Evolutionary conservation across 2,113 vertebrate species (phyloP).

Genomic region (Mystacornis crossleyi): DNA sequence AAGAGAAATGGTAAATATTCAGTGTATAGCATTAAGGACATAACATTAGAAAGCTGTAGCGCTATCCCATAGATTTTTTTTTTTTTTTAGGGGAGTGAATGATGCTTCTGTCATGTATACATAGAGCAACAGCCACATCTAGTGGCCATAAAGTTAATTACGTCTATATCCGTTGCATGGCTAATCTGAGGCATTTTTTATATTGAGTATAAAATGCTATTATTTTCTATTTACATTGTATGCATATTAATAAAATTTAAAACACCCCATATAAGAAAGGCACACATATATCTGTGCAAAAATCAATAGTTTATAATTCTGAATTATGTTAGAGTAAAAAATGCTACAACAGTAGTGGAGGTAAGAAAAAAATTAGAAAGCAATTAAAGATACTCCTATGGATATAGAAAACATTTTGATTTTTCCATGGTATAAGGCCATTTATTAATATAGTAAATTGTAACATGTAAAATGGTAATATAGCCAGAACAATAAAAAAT

Average conservation of each 20-base stretch:
- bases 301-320: not conserved
- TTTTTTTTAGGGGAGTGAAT: not conserved
- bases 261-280: not conserved
- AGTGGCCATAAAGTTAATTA: not conserved
- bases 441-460: not conserved
- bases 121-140: constrained; percentile 42
- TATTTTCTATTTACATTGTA: not conserved
- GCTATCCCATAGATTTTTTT: not conserved
- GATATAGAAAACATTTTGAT: not conserved
- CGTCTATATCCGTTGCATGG: not conserved
- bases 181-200: not conserved
- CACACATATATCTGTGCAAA: not conserved
- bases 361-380: not conserved
- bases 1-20: not conserved
- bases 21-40: not conserved
- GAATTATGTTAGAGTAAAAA: not conserved
- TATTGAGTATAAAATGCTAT: not conserved
- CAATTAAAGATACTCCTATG: not conserved
- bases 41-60: not conserved
- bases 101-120: not conserved
- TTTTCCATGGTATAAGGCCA: not conserved
- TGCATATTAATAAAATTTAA: not conserved
- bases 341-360: not conserved
- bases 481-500: not conserved
- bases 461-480: not conserved